Percentiles rank a stretch among this genome's conserved stretches.
phyloP scores from a whole-genome alignment of 2,888 invertebrate genomes.

The Ommatoiulus sabulosus region DNA sequence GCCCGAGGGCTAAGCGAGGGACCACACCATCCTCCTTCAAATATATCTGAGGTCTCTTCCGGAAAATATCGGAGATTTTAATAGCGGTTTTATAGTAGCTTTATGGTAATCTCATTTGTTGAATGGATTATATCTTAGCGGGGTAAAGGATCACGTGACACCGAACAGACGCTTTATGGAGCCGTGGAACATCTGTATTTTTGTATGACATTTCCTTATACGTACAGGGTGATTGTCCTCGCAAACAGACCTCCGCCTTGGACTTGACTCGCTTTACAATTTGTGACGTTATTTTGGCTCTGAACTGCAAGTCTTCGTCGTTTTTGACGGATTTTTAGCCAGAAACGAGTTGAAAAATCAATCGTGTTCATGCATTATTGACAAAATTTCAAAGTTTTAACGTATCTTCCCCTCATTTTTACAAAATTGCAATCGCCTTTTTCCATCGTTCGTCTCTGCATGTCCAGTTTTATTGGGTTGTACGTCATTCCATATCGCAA shows the following conservation, averaged over 20 bases:
- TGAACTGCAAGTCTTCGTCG: too few species aligned
- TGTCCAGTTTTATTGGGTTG: not conserved
- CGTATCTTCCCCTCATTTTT: too few species aligned
- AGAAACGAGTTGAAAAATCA: too few species aligned
- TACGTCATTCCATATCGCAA: not conserved
- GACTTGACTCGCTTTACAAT: too few species aligned
- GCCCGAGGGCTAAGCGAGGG: not conserved
- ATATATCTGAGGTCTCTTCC: not conserved
- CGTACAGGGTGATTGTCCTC: too few species aligned
- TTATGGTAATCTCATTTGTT: slow-evolving; percentile 32
- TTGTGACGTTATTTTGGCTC: too few species aligned
- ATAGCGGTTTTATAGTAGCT: not conserved
- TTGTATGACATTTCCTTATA: too few species aligned
- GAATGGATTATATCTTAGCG: slow-evolving; percentile 7
- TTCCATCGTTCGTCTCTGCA: not conserved
- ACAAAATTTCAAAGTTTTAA: too few species aligned
- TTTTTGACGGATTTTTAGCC: too few species aligned
- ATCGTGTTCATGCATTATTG: too few species aligned
- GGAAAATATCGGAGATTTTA: slow-evolving; percentile 44
- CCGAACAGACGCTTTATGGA: not conserved
- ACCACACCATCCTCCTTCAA: not conserved
- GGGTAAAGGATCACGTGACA: not conserved
- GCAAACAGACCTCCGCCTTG: too few species aligned
- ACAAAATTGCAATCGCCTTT: not conserved
- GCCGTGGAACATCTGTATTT: not conserved